Percentiles rank a stretch among this genome's conserved stretches.
phyloP scores from a whole-genome alignment of 1,140 invertebrate genomes.

The Listronotus bonariensis region DNA sequence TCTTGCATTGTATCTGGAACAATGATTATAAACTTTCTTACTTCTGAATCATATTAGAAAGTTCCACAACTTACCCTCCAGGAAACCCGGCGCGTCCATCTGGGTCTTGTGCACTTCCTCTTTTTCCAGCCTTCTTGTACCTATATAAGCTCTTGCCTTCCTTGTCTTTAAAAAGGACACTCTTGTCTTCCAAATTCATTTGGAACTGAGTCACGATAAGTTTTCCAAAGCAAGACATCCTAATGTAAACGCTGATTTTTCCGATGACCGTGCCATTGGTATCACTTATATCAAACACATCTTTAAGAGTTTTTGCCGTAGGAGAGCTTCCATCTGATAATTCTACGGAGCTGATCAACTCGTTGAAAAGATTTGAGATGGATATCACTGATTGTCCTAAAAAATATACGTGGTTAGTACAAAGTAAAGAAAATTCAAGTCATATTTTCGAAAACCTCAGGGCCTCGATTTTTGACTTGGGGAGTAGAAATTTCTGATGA shows the following conservation, averaged over 20 bases:
- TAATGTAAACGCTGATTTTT: constrained; percentile 60
- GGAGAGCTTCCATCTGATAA: constrained; percentile 37
- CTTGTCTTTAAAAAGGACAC: constrained; percentile 53
- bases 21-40: background rate
- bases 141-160: constrained; percentile 53
- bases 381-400: constrained; percentile 41
- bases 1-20: constrained; percentile 21
- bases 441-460: too few species aligned
- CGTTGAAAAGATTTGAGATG: constrained; percentile 49
- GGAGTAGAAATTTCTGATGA: too few species aligned
- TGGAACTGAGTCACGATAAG: constrained; percentile 70
- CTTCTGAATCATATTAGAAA: too few species aligned
- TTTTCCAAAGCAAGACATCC: constrained; percentile 68
- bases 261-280: constrained; percentile 57
- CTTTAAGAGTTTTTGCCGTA: constrained; percentile 60
- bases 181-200: constrained; percentile 55
- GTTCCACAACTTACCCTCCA: background rate
- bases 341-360: constrained; percentile 45
- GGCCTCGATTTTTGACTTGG: too few species aligned
- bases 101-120: constrained; percentile 2
- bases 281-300: constrained; percentile 61
- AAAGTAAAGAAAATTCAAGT: too few species aligned
- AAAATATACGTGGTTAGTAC: too few species aligned
- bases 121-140: constrained; percentile 48
- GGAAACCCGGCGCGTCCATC: constrained; percentile 5